Percentiles rank a stretch among this genome's conserved stretches.
phyloP scores from a whole-genome alignment of 2,888 invertebrate species.

The Pristionchus exspectatus region DNA sequence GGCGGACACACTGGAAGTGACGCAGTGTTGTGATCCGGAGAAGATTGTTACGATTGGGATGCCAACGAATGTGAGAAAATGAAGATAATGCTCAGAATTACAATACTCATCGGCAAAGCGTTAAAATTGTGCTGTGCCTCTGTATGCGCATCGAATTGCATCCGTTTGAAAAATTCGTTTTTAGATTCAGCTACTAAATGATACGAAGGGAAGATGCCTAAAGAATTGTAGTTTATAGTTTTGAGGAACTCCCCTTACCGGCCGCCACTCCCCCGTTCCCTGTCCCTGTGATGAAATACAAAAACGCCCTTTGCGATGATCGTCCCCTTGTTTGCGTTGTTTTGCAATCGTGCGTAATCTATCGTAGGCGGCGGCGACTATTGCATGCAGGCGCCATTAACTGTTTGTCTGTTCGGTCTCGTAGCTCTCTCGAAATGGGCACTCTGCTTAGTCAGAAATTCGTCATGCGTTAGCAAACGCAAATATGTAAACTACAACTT shows the following conservation, averaged over 20 bases:
- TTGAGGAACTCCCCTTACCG: background rate
- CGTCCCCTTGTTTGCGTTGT: background rate
- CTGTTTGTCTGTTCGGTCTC: slow-evolving; percentile 25
- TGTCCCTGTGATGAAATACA: background rate
- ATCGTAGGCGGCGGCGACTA: background rate
- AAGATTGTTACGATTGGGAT: background rate
- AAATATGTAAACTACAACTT: slow-evolving; percentile 12
- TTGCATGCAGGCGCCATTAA: background rate
- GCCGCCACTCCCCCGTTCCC: background rate
- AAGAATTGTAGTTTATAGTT: background rate
- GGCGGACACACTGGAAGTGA: background rate
- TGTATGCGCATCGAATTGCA: no score
- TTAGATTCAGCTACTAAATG: background rate
- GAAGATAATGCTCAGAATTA: background rate
- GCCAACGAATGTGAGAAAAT: slow-evolving; percentile 3
- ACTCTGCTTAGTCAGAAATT: slow-evolving; percentile 17
- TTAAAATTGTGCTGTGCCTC: no score
- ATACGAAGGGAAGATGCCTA: no score
- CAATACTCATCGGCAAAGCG: no score
- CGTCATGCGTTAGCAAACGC: slow-evolving; percentile 9
- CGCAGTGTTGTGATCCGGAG: background rate
- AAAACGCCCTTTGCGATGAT: background rate
- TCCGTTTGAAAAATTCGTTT: no score
- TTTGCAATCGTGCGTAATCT: slow-evolving; percentile 20
- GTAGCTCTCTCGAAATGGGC: background rate